Base-by-base conservation (phyloP, 1,140 invertebrate species). In the Maconellicoccus hirsutus region DNA sequence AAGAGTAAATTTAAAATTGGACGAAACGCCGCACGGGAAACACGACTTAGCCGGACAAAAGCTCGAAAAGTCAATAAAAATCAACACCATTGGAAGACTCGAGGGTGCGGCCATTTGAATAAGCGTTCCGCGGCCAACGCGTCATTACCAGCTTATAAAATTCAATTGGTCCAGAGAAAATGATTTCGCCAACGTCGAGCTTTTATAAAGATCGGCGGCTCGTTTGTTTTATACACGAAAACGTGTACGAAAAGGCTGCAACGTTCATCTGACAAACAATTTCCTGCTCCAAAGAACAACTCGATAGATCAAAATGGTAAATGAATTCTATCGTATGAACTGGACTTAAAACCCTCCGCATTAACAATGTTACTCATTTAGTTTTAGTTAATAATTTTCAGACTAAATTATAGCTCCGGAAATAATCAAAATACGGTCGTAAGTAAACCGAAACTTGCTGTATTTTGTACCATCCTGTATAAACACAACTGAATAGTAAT, bases 331-430 rank as follows among this genome's bases (percentile, higher is more conserved):
- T 52, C 42, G 42, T 52, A 52, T 52, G 42, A 52, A 52, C 42
- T 52, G 42, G 42, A 52, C 42, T 52, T 52, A 52, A 52, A 52
- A 52, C 42, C 42, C 42, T 52, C 42, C 12, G 42, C 42, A 52
- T 52, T 52, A 52, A 52, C 42, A 52, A 52, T 52, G 42, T 52
- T 52, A 52, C 42, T 52, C 42, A 52, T 52, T 52, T 52, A 52
- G 42, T 52, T 52, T 52, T 52, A 52, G 42, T 52, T 52, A 52
- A 52, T 52, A 52, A 52, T 52, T 52, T 52, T 19, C 42, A 52
- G 42, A 52, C 42, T 52, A 52, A 52, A 52, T 52, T 52, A 52
- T 52, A 52, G 42, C 42, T 52, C 42, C 42, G 42, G 42, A 52
- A 52, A 52, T 52, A 52, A 52, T 52, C 42, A 52, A 52, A 52